Base-by-base conservation (phyloP, 2,797 vertebrate genomes). In the Rhinogobio ventralis region DNA sequence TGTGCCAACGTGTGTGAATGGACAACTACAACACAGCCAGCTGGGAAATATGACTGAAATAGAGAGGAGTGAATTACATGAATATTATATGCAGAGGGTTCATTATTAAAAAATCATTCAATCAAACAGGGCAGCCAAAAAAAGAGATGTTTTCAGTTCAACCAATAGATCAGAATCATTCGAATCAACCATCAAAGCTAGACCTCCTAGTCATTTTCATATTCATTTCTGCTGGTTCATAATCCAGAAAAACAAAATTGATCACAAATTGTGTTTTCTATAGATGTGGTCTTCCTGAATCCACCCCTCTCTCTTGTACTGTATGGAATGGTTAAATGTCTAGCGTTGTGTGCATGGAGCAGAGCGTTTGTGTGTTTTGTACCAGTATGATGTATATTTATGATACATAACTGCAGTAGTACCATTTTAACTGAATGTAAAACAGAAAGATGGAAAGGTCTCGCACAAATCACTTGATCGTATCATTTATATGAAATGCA, bases 351-450 rank as follows among this genome's bases (percentile, higher is more conserved):
- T 69, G 87, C 87, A 87, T 85, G 82, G 20, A 20, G 25, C 76
- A 20, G 78, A 83, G 67, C 33, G 57, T 80, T 66, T 67, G 51
- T 85, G 66, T 84, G 14, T 82, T 82, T 81, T 84, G 62, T 85
- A 72, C 17, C 49, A 74, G 79, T 85, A 72, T 42, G 14, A 30
- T 81, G 84, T 78, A 86, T 81, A 85, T 79, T 69, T 86, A 81
- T 74, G 69, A 72, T 73, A 86, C 76, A 78, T 8, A 60, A 28
- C 75, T 87, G 71, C 77, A 80, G 79, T 76, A 36, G 62, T 62
- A 45, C 36, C 64, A 57, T 87, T 80, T 82, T 42, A 45, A 76
- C 28, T 46, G 74, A 88, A 90, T 87, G 86, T 84, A 82, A 74
- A 85, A 49, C 7, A 23, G 42, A 82, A 49, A 82, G 14, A 19